Evolutionary conservation across 2,797 vertebrate species (phyloP).

Genomic region (Pygocentrus nattereri): DNA sequence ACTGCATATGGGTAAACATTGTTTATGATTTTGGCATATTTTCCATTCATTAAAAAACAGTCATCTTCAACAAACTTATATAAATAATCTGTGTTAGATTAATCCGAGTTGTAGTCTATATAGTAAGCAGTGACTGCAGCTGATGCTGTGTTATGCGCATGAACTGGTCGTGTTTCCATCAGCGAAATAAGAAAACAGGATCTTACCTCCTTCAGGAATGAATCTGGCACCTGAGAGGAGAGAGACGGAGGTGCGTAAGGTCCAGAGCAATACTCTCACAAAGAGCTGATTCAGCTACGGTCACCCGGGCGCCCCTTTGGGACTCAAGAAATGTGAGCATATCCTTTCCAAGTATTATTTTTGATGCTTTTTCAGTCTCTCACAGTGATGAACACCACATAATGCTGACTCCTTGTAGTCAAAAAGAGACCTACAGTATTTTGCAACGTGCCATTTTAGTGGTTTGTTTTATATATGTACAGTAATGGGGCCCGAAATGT

Average conservation of each 20-base stretch:
- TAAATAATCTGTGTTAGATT: no score
- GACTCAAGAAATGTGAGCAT: conserved; percentile 62
- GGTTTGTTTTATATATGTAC: no score
- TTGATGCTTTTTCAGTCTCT: conserved; percentile 44
- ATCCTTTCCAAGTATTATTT: conserved; percentile 72
- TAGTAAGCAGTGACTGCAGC: neutral
- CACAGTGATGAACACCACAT: neutral
- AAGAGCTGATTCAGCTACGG: conserved; percentile 76
- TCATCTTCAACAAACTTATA: no score
- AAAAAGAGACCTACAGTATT: neutral
- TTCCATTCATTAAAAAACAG: no score
- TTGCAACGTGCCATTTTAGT: neutral
- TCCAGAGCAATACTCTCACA: conserved; percentile 64
- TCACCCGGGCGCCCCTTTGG: conserved; percentile 55
- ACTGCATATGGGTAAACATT: no score
- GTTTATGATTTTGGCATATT: no score
- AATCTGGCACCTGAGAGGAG: conserved; percentile 77
- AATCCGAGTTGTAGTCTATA: neutral
- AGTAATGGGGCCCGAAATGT: no score
- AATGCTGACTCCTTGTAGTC: neutral
- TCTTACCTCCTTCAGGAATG: conserved; percentile 82
- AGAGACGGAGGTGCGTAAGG: conserved; percentile 58
- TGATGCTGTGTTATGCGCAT: no score
- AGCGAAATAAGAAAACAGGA: conserved; percentile 33
- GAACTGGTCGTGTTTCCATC: conserved; percentile 5